Base-by-base conservation (phyloP, 2,888 invertebrate species). In the Drosophila fulvimacula region DNA sequence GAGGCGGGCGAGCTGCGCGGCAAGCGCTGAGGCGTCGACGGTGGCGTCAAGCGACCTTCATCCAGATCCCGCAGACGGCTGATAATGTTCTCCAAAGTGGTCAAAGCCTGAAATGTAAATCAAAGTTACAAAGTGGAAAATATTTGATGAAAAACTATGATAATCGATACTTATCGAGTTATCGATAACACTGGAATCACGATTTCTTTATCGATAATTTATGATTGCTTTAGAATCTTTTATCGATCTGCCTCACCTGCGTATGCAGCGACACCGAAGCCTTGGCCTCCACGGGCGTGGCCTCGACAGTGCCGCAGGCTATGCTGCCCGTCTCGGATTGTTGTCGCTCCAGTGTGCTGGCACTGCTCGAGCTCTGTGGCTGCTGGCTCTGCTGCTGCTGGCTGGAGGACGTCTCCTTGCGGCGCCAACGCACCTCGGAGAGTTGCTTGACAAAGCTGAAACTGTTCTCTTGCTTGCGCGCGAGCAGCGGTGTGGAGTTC, bases 1-100 rank as follows among this genome's bases (percentile, higher is more conserved):
- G 95, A 96, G 41, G 95, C 95, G 48, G 96, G 96, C n/a, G 95
- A 96, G 89, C 96, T 96, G 87, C 96, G 94, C 17, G 96, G 96
- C 67, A 96, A 93, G 78, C 96, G 94, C 46, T 94, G 93, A 0
- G 93, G 93, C 27, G 93, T 91, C 24, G 92, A 89, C 19, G 93
- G 93, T n/a, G 94, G 93, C 42, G 94, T 93, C 30, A 92, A 79
- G 19, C 93, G 92, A 24, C 92, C 93, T 81, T 94, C 94, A 77
- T 94, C 94, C 49, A 93, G 79, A 83, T 93, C 94, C 57, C 94
- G 92, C 76, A 94, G 87, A 32, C 94, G 93, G 64, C 93, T 94
- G 55, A 94, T 93, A 49, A 94, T 93, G 83, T 94, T 94, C 82
- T 94, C 94, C 81, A 94, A 91, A 41, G 94, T 94, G 21, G 94